phyloP scores from a whole-genome alignment of 2,888 invertebrate genomes.

The Myathropa florea region DNA sequence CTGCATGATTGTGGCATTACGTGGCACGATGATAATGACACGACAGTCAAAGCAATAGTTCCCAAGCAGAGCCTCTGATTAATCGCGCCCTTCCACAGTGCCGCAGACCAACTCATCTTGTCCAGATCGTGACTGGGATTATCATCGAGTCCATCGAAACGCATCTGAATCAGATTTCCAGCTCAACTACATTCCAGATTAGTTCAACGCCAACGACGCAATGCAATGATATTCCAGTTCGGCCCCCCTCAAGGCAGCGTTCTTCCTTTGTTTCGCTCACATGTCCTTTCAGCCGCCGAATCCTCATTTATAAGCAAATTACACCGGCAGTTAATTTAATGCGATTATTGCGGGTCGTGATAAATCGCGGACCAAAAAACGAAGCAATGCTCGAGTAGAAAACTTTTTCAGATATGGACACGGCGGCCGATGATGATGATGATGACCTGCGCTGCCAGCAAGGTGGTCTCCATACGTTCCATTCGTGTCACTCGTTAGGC shows the following conservation, averaged over 20 bases:
- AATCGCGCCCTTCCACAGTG: neutral
- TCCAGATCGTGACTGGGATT: neutral
- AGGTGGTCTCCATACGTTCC: conserved; percentile 57
- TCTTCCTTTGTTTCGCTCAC: conserved; percentile 39
- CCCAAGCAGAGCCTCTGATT: neutral
- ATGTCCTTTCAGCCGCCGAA: conserved; percentile 38
- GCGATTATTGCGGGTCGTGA: conserved; percentile 62
- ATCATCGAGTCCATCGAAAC: neutral
- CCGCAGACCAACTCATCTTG: neutral
- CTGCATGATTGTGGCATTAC: neutral
- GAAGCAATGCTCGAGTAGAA: conserved; percentile 4
- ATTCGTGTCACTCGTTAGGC: conserved; percentile 46
- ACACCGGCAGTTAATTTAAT: conserved; percentile 63
- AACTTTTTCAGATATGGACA: neutral
- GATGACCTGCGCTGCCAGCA: conserved; percentile 48
- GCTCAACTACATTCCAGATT: conserved; percentile 11
- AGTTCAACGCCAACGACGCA: neutral
- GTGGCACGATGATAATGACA: neutral
- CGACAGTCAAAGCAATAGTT: neutral
- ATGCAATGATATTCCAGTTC: neutral
- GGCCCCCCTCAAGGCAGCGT: neutral
- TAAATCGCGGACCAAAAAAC: conserved; percentile 42
- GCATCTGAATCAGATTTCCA: neutral
- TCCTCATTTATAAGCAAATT: conserved; percentile 54
- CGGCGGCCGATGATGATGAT: conserved; percentile 40